Evolutionary conservation across 2,888 invertebrate species (phyloP).

Genomic region (Polyommatus icarus): DNA sequence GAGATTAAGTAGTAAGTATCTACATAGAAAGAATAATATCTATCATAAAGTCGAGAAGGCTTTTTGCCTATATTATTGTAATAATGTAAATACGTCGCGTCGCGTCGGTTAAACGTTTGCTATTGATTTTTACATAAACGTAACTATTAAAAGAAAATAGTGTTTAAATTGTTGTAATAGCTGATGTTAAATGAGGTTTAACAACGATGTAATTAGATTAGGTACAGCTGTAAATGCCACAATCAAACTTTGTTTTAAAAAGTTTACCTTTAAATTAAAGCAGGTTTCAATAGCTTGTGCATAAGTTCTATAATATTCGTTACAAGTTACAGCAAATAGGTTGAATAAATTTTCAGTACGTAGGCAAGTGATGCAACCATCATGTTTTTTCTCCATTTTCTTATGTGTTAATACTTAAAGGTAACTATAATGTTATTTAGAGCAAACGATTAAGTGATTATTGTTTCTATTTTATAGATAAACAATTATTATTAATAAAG

Average conservation of each 20-base stretch:
- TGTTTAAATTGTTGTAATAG: too few species aligned
- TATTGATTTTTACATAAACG: too few species aligned
- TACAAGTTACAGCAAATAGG: constrained; percentile 68
- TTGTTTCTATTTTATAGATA: not conserved
- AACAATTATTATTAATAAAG: not conserved
- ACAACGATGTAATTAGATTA: not conserved
- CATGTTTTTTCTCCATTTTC: constrained; percentile 60
- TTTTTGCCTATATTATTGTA: too few species aligned
- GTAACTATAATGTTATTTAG: not conserved
- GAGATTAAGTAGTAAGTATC: not conserved
- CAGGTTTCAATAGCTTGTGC: constrained; percentile 73
- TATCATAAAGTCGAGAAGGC: too few species aligned
- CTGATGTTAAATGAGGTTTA: not conserved
- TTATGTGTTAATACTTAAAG: not conserved
- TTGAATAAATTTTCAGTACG: constrained; percentile 71
- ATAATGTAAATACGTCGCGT: too few species aligned
- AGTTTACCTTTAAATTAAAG: constrained; percentile 66
- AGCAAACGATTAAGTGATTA: not conserved
- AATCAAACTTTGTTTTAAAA: constrained; percentile 34
- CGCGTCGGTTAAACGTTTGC: too few species aligned
- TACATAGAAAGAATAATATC: too few species aligned
- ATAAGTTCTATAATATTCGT: constrained; percentile 68
- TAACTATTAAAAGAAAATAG: too few species aligned
- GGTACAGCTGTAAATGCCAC: not conserved
- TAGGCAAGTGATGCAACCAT: constrained; percentile 77